These are phyloP conservation scores for Hypena proboscidalis DNA, from an alignment of 2,888 invertebrate species.

Conservation along the genomic window DNA sequence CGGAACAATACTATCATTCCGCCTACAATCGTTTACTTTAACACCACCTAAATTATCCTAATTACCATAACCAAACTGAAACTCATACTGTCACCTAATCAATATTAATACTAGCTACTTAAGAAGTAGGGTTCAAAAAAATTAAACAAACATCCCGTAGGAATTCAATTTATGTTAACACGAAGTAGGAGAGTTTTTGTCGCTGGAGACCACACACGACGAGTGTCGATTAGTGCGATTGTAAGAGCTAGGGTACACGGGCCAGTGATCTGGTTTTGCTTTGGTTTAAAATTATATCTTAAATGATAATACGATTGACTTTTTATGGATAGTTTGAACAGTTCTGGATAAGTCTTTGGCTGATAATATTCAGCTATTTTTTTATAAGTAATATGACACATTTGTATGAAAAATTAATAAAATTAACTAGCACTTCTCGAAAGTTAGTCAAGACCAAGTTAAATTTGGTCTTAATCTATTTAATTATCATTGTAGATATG, in stretches of 20 bases:
- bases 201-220: constrained; percentile 60
- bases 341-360: too few species aligned
- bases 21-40: not conserved
- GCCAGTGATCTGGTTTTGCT: too few species aligned
- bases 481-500: too few species aligned
- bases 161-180: constrained; percentile 72
- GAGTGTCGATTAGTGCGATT: constrained; percentile 50
- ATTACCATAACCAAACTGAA: constrained; percentile 42
- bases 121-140: constrained; percentile 61
- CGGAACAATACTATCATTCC: not conserved
- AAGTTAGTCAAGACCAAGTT: too few species aligned
- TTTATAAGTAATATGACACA: too few species aligned
- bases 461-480: too few species aligned
- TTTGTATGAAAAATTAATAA: too few species aligned
- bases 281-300: too few species aligned
- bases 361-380: too few species aligned
- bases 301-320: too few species aligned
- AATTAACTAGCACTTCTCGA: too few species aligned
- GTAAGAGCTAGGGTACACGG: constrained; percentile 20
- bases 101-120: constrained; percentile 61
- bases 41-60: constrained; percentile 22
- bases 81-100: constrained; percentile 50
- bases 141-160: constrained; percentile 55
- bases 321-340: too few species aligned
- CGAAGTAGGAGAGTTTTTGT: constrained; percentile 53